A percentile compares a stretch with the other conserved stretches of the same genome.
Evolutionary conservation across 2,113 vertebrate species (phyloP).

Genomic region (Melanocharis versteri): DNA sequence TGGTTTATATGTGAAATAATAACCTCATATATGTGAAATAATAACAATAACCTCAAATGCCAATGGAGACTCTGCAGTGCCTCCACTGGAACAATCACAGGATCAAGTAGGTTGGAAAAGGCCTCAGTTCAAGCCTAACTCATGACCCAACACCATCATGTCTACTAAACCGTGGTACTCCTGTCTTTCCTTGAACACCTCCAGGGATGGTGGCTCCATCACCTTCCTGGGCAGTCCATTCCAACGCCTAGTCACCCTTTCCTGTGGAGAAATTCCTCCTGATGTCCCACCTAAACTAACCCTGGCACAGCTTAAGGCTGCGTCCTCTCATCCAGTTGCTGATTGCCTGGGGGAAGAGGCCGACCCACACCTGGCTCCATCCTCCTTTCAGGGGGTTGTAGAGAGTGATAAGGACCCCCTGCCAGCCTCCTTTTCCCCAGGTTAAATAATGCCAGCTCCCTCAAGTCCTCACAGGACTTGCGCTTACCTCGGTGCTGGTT

Average conservation of each 20-base stretch:
- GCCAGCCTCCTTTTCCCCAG: not conserved
- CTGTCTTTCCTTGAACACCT: not conserved
- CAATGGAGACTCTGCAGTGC: not conserved
- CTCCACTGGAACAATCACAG: not conserved
- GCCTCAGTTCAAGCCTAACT: not conserved
- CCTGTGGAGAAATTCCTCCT: not conserved
- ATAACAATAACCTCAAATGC: not conserved
- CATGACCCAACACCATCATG: not conserved
- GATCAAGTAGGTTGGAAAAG: not conserved
- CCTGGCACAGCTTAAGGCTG: not conserved
- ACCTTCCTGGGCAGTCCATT: not conserved
- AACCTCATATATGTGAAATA: not conserved
- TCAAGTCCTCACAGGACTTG: not conserved
- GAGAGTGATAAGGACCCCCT: fast-evolving
- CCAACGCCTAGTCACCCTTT: not conserved
- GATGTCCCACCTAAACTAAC: not conserved
- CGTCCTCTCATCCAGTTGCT: too few relatives aligned
- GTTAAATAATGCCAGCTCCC: not conserved
- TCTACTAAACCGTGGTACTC: not conserved
- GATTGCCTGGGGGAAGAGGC: not conserved
- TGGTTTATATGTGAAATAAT: not conserved
- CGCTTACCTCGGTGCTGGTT: not conserved
- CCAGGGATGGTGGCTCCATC: too few relatives aligned
- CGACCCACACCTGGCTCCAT: fast-evolving
- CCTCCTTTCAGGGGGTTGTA: not conserved